Evolutionary conservation across 2,113 vertebrate genomes (phyloP).

Genomic region (Pleuronectes platessa): DNA sequence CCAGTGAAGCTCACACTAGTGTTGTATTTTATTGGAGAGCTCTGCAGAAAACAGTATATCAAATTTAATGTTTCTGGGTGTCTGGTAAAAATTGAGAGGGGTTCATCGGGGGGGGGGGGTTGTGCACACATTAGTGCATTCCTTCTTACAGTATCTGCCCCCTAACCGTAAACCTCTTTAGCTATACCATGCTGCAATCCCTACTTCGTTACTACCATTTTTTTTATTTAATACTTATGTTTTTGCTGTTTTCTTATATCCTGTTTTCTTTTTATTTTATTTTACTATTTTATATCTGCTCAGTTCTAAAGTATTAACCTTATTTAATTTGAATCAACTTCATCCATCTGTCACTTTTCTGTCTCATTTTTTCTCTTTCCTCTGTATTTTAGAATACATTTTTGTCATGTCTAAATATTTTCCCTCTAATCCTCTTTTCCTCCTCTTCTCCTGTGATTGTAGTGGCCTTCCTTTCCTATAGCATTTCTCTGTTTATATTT

Average conservation of each 20-base stretch:
- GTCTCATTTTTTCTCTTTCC: neutral
- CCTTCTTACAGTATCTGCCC: slow-evolving; percentile 10
- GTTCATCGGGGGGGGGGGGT: slow-evolving; percentile 8
- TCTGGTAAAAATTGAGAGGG: slow-evolving; percentile 41
- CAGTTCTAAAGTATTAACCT: neutral
- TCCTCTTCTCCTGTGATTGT: neutral
- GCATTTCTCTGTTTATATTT: slow-evolving; percentile 29
- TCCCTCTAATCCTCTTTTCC: neutral
- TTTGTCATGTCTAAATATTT: slow-evolving; percentile 3
- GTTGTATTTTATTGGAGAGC: slow-evolving; percentile 52
- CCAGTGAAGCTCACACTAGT: slow-evolving; percentile 32
- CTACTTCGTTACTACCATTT: neutral
- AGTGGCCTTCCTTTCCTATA: neutral
- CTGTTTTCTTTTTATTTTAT: neutral
- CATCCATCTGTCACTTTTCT: neutral
- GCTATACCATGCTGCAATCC: neutral
- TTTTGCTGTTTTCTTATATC: neutral
- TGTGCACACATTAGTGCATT: neutral
- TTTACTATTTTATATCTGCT: neutral
- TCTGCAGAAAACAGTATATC: slow-evolving; percentile 46
- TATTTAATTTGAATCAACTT: neutral
- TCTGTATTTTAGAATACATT: neutral
- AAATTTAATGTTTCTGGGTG: slow-evolving; percentile 47
- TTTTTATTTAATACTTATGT: neutral
- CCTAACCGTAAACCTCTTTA: neutral